Evolutionary conservation across 2,888 invertebrate species (phyloP), one percentile per base, ranked within the genome.

Genomic region (Leucozona laternaria): DNA sequence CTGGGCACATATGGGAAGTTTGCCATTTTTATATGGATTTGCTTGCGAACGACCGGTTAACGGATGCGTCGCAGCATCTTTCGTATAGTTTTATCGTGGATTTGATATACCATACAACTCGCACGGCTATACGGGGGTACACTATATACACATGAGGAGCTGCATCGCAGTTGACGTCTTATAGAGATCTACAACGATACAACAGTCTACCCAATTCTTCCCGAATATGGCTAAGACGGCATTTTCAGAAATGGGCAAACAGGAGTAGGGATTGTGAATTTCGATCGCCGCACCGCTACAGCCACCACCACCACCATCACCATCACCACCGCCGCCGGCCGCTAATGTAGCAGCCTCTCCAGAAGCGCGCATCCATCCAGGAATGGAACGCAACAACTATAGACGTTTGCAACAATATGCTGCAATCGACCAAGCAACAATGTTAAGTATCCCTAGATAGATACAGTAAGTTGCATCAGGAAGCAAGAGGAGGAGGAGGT

Each of bases 1-100:
- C 82, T 86, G 82, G 81, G 86, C 86, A 86, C 82, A 82, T 86
- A 86, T 82, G 86, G 86, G 86, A 86, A 82, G 86, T 79, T 82
- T 79, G 82, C 82, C 82, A 86, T 82, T 86, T 86, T 86, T 75
- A 86, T 79, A 86, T 82, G 86, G 85, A 48, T 81, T 64, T 77
- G 20, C 70, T 86, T 50, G 78, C 82, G 60, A 79, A 66, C 78
- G 86, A 86, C 86, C 86, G 86, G 86, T 86, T 86, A 85, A 85
- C 85, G 85, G 85, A 85, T 85, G 81, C 85, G 85, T 85, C 78
- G 15, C 28, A 31, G n/a, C 28, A 25, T 50, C 50, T 60, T 37
- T 60, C 57, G 28, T 28, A 34, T 25, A 53, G 22, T 53, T 53
- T 53, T 53, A 25, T 53, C 50, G 13, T 25, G 22, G 50, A 53